A percentile compares a stretch with the other conserved stretches of the same genome.
Evolutionary conservation across 2,888 invertebrate genomes (phyloP).

Genomic region (Protodeltote pygarga): DNA sequence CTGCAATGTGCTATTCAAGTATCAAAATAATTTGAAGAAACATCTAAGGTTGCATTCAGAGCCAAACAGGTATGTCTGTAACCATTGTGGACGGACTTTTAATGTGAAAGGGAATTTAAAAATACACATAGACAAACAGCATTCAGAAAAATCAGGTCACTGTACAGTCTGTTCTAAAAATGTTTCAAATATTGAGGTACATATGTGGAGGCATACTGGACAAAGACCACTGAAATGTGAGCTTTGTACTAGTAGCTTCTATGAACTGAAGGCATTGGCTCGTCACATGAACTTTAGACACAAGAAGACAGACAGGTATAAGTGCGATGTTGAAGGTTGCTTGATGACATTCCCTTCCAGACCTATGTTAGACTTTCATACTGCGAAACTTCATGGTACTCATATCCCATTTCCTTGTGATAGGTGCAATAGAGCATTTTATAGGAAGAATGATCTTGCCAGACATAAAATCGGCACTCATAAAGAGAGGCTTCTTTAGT

Average conservation of each 20-base stretch:
- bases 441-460: constrained; percentile 76
- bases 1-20: constrained; percentile 82
- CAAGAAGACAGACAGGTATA: constrained; percentile 67
- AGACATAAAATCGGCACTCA: constrained; percentile 76
- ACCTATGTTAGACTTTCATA: constrained; percentile 74
- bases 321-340: constrained; percentile 70
- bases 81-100: constrained; percentile 76
- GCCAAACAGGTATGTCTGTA: constrained; percentile 69
- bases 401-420: constrained; percentile 72
- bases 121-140: constrained; percentile 81
- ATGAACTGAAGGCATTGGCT: constrained; percentile 68
- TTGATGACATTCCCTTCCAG: constrained; percentile 67
- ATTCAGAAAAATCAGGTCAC: constrained; percentile 84
- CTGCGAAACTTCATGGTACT: constrained; percentile 70
- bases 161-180: constrained; percentile 82
- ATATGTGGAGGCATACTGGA: constrained; percentile 85
- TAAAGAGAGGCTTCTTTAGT: constrained; percentile 63
- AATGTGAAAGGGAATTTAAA: constrained; percentile 81
- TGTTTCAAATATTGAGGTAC: constrained; percentile 83
- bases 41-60: constrained; percentile 76
- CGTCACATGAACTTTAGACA: constrained; percentile 75
- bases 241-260: constrained; percentile 71
- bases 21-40: constrained; percentile 80
- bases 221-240: constrained; percentile 77
- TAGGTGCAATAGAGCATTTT: constrained; percentile 74